Evolutionary conservation across 2,113 vertebrate species (phyloP), one percentile per base, ranked within the genome.

Genomic region (Loxodonta africana): DNA sequence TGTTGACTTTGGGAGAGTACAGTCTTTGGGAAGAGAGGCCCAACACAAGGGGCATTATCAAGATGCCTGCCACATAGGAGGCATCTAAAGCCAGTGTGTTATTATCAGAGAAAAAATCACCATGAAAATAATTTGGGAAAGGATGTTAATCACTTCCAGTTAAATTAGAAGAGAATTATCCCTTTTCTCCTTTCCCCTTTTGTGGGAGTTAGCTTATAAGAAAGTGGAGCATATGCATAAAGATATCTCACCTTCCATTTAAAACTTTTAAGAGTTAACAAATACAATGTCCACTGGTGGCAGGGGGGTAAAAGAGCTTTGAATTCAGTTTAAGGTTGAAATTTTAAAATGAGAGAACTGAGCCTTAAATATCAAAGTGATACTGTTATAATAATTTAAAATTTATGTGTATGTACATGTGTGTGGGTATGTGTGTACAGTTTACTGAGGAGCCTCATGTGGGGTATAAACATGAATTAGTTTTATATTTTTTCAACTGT

Each of bases 251-350:
- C 33, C 53, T 88, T 65, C 69, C n/a, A 37, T 44, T 51, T 33
- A 48, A 25, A 78, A 0, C 25, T 87, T 87, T 23, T 21, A 44
- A 67, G 83, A 44, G 41, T 48, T 25, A 57, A 21, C 17, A 25
- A 10, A 8, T 78, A 28, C 37, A 74, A 6, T 14, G 83, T 92
- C 87, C 9, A 28, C 8, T 67, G 44, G 30, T 82, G 17, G 23
- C 28, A 62, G 37, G n/a, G 51, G n/a, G 91, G 37, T 21, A 67
- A 25, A 62, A 74, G 57, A 83, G 20, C 21, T 78, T 60, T 67
- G 57, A 83, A 77, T 80, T 77, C 51, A 77, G 46, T 71, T 78
- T 91, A 69, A 88, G 63, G 6, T 69, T 57, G 44, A 94, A 94
- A 77, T 51, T 51, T 94, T 25, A 81, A 95, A 94, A 81, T 30